phyloP scores from a whole-genome alignment of 2,888 invertebrate species.

The Acronicta alni region DNA sequence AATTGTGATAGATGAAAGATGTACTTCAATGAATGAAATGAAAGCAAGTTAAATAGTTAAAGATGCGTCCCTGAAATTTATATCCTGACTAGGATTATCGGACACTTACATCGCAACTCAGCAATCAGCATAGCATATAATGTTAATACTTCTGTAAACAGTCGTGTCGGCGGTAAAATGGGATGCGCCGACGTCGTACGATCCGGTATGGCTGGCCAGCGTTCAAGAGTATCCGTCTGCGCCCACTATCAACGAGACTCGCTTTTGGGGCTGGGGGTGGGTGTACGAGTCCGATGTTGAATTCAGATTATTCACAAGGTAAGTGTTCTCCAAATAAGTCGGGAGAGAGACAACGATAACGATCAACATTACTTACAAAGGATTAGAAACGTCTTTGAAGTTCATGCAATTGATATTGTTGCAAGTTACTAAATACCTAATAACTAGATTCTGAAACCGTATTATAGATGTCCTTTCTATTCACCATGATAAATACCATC shows the following conservation, averaged over 20 bases:
- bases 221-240: conserved; percentile 75
- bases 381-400: not conserved
- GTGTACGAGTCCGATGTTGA: conserved; percentile 83
- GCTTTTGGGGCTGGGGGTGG: conserved; percentile 79
- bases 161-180: conserved; percentile 74
- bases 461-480: no score
- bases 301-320: conserved; percentile 85
- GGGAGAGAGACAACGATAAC: not conserved
- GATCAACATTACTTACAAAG: not conserved
- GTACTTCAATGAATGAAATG: no score
- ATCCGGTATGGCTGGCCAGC: conserved; percentile 87
- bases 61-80: no score
- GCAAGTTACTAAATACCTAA: no score
- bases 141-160: conserved; percentile 23
- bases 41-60: no score
- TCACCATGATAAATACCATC: no score
- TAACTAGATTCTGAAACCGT: no score
- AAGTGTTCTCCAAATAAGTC: conserved; percentile 20
- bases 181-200: conserved; percentile 83
- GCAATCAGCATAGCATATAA: not conserved
- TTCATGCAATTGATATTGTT: no score
- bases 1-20: no score
- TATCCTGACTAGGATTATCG: no score
- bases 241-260: conserved; percentile 74
- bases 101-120: no score